Conservation (phyloP, 1,140 invertebrate species). For the Oscheius sp. region DNA sequence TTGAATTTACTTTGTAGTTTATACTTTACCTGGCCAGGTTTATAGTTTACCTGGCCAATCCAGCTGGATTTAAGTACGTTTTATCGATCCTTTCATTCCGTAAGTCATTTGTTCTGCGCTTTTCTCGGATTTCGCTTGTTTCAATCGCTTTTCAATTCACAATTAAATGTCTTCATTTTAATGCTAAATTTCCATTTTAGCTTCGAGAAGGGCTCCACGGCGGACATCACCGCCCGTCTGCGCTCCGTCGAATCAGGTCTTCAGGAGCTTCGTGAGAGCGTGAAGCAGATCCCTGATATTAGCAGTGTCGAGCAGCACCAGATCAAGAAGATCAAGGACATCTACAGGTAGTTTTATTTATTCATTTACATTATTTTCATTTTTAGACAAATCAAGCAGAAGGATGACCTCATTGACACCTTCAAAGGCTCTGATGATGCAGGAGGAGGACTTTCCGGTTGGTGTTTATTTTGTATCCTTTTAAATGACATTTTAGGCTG, state of each 20-base stretch:
- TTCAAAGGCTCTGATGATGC: slow-evolving; percentile 4
- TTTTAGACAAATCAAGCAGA: slow-evolving; percentile 11
- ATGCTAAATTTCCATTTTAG: background rate
- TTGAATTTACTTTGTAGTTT: background rate
- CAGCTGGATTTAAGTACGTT: too few species aligned
- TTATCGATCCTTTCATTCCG: too few species aligned
- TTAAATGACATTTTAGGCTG: too few species aligned
- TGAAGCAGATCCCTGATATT: slow-evolving; percentile 11
- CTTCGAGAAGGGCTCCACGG: slow-evolving; percentile 15
- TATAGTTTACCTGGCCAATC: too few species aligned
- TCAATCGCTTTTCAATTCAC: too few species aligned
- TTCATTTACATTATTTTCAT: background rate
- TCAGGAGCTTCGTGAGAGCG: background rate
- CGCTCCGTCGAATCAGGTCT: slow-evolving; percentile 12
- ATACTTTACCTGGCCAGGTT: too few species aligned
- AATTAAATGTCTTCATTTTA: too few species aligned
- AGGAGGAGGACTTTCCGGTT: too few species aligned
- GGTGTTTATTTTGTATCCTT: too few species aligned
- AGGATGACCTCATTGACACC: slow-evolving; percentile 24
- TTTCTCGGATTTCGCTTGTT: too few species aligned
- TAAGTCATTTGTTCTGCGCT: too few species aligned
- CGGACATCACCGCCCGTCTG: slow-evolving; percentile 19
- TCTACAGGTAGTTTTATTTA: slow-evolving; percentile 1
- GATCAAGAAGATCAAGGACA: background rate
- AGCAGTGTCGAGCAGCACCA: slow-evolving; percentile 6